phyloP scores from a whole-genome alignment of 2,113 vertebrate species.

The Antigone vipio region DNA sequence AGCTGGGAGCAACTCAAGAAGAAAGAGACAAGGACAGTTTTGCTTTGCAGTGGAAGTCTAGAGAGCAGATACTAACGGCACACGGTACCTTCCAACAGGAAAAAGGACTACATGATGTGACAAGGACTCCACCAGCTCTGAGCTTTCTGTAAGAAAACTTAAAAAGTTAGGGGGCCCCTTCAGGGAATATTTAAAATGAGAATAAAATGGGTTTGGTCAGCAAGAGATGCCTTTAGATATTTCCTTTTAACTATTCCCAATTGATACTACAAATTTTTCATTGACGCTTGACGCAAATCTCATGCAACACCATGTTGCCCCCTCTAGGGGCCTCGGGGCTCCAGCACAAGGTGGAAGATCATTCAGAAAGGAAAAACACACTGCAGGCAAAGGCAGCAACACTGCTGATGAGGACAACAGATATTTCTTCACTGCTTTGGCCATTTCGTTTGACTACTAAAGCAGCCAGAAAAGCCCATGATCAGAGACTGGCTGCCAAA shows the following conservation, averaged over 20 bases:
- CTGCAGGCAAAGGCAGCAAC: not conserved
- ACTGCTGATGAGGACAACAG: not conserved
- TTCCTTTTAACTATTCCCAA: not conserved
- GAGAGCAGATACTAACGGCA: not conserved
- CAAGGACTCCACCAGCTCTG: not conserved
- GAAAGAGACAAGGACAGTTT: not conserved
- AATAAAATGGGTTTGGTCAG: not conserved
- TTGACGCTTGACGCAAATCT: not conserved
- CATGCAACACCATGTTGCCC: fast-evolving
- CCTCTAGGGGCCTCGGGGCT: not conserved
- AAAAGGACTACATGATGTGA: not conserved
- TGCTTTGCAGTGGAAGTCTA: not conserved
- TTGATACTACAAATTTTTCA: not conserved
- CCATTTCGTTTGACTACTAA: not conserved
- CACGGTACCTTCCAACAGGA: not conserved
- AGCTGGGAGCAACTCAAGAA: not conserved
- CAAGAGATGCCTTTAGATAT: not conserved
- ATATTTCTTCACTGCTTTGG: not conserved
- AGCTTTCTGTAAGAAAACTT: not conserved
- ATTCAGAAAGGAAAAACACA: not conserved
- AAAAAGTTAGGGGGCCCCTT: not conserved
- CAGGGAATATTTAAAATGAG: not conserved
- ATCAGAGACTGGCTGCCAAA: conserved; percentile 13
- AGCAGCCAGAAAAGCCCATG: not conserved
- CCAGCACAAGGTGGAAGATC: not conserved